Conservation (phyloP, 2,888 invertebrate genomes). For the Andricus curvator region DNA sequence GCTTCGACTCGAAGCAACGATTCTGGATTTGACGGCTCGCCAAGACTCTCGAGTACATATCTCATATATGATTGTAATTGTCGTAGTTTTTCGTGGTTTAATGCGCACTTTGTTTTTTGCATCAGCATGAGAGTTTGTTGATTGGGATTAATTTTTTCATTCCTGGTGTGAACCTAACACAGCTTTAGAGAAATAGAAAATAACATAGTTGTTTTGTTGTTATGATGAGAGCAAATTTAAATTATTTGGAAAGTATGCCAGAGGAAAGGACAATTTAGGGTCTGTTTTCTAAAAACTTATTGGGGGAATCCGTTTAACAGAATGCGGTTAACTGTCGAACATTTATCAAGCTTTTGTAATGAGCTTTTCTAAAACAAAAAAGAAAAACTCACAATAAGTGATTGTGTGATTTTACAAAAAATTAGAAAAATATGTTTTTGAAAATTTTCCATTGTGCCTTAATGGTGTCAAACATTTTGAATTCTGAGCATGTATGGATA, state of each 20-base stretch:
- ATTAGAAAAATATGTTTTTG: too few relatives aligned
- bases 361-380: background rate
- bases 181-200: background rate
- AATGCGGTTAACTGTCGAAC: too few relatives aligned
- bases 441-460: too few relatives aligned
- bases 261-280: too few relatives aligned
- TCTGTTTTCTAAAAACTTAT: too few relatives aligned
- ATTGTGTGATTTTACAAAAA: too few relatives aligned
- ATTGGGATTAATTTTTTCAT: constrained; percentile 6
- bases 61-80: constrained; percentile 49
- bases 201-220: background rate
- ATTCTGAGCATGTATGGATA: too few relatives aligned
- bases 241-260: background rate
- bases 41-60: constrained; percentile 76
- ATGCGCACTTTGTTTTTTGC: constrained; percentile 30
- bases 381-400: too few relatives aligned
- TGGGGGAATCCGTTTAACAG: too few relatives aligned
- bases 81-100: constrained; percentile 40
- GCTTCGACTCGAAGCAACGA: constrained; percentile 90
- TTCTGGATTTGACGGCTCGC: constrained; percentile 86
- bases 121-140: constrained; percentile 34
- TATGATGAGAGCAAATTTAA: background rate
- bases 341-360: too few relatives aligned
- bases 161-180: background rate
- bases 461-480: too few relatives aligned